These are phyloP conservation scores for Cottus gobio DNA, from an alignment of 2,113 vertebrate species.

Conservation along the genomic window DNA sequence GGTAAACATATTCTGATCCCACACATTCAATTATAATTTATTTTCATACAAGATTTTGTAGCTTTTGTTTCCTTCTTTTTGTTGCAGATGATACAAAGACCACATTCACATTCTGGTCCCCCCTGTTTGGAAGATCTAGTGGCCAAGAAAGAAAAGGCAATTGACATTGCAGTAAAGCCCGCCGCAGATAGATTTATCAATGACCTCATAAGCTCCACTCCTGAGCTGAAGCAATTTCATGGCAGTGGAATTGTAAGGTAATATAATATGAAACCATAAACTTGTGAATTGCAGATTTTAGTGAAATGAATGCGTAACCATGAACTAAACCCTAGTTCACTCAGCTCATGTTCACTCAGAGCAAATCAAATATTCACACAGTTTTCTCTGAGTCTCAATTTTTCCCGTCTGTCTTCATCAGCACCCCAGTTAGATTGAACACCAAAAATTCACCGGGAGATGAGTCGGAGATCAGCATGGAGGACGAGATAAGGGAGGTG, in stretches of 20 bases:
- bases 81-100: conserved; percentile 54
- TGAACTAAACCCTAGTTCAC: not conserved
- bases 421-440: conserved; percentile 56
- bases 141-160: conserved; percentile 43
- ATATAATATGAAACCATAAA: conserved; percentile 13
- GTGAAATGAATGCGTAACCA: not conserved
- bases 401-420: conserved; percentile 18
- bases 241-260: conserved; percentile 70
- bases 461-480: conserved; percentile 45
- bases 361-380: not conserved
- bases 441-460: conserved; percentile 3
- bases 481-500: conserved; percentile 57
- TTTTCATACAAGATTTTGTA: not conserved
- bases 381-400: not conserved
- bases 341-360: not conserved
- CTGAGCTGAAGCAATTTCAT: conserved; percentile 79
- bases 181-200: conserved; percentile 67
- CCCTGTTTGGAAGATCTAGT: conserved; percentile 48
- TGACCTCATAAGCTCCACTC: conserved; percentile 83
- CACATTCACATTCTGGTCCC: conserved; percentile 58
- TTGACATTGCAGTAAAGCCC: conserved; percentile 33
- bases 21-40: not conserved
- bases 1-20: conserved; percentile 56
- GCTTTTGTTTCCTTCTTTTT: not conserved
- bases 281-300: not conserved